phyloP scores from a whole-genome alignment of 2,113 vertebrate genomes.

The Heterochromis multidens region DNA sequence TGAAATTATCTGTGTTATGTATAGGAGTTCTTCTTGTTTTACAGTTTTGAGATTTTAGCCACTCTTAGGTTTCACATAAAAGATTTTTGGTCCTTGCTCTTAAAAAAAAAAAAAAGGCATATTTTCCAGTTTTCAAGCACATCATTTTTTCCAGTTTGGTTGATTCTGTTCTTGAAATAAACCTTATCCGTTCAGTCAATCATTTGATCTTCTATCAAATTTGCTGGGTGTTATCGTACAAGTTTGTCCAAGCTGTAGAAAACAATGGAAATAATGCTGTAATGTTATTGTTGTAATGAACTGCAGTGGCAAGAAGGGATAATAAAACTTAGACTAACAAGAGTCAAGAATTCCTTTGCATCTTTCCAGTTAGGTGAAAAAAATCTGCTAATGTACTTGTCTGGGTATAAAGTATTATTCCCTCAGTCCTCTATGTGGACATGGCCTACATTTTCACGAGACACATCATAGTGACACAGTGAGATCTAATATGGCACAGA shows the following conservation, averaged over 20 bases:
- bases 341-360: background rate
- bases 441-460: conserved; percentile 47
- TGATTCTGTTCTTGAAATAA: no score
- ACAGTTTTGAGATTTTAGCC: background rate
- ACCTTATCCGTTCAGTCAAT: background rate
- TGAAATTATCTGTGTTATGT: background rate
- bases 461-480: conserved; percentile 25
- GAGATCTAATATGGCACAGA: conserved; percentile 39
- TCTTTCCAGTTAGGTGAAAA: background rate
- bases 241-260: background rate
- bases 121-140: accelerated
- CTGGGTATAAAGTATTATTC: background rate
- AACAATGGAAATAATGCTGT: background rate
- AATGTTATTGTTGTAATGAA: background rate
- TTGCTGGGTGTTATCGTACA: no score
- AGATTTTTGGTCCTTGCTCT: background rate
- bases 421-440: conserved; percentile 14
- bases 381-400: background rate
- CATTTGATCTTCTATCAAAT: background rate
- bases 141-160: no score
- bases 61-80: background rate
- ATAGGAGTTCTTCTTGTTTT: background rate
- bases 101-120: background rate
- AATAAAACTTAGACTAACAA: background rate
- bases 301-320: background rate